Evolutionary conservation across 2,797 vertebrate species (phyloP), one percentile per base, ranked within the genome.

Genomic region (Salmo trutta): DNA sequence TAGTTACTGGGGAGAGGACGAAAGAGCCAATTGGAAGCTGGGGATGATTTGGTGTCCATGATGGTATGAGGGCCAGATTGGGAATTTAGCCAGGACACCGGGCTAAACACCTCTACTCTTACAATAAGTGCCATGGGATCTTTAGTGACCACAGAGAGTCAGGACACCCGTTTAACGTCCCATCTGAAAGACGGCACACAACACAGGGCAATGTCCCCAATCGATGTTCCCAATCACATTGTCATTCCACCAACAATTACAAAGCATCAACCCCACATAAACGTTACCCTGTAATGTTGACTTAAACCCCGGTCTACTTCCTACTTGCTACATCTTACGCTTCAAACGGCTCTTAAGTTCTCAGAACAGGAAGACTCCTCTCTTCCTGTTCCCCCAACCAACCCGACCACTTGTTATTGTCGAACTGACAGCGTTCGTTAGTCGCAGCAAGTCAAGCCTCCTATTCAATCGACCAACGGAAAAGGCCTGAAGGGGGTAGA

Each of bases 231-330:
- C 41, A 10, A 12, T 12, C 41, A 47, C 2, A 47, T 12, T 47
- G 10, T 47, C 8, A 47, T 14, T 12, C 41, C 41, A 47, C 41
- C 10, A 47, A 47, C 12, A 3, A 19, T 8, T 8, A 10, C 59
- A 62, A 62, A 24, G 8, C 59, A 24, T 56, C 27, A 54, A 29
- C 8, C 17, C 27, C 54, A 73, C 72, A 31, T 24, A 56, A 62
- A 12, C 53, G 19, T 12, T 24, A 31, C 4, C 16, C 65, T 76
- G 66, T 72, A 72, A 75, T 75, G 64, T 80, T 73, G 76, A 65
- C 76, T 77, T n/a, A 70, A 24, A 79, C 73, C 75, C 51, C 66
- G 75, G 17, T 36, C 7, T 59, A 79, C 80, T 86, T 87, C 84
- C 83, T 83, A 72, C 41, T 74, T 71, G 74, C 69, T 82, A 51